Evolutionary conservation across 1,140 invertebrate genomes (phyloP), one percentile per base, ranked within the genome.

Genomic region (Panagrolaimus sp.): DNA sequence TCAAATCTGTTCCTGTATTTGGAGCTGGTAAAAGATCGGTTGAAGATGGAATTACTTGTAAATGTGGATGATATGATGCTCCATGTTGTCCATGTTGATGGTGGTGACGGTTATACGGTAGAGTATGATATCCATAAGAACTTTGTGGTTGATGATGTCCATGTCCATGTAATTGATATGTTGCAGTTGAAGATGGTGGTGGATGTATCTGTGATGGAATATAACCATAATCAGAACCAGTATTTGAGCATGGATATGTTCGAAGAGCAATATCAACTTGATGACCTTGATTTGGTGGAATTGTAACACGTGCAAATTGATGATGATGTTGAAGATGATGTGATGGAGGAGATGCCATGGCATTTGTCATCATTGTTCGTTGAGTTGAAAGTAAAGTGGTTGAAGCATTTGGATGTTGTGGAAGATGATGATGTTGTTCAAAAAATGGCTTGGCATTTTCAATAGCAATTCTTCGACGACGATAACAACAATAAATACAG

Each of bases 171-270:
- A 32, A 15, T 3, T 17, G 21, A 65, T 47, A 6, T 21, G 63
- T 65, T 65, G 63, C 63, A 12, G 21, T 44, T 38, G 43, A 21
- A 32, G 43, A 44, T 47, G 21, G 43, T 65, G 43, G 43, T 32
- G 26, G 63, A 21, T 21, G 17, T 44, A 6, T 14, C 24, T 9
- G 52, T 21, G 52, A 21, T 58, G 52, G 52, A 28, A 58, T 58
- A 28, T 58, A 58, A 28, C 52, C 52, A 58, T 58, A 58, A 24
- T 58, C 52, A 58, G 21, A 26, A 28, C 52, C 52, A 26, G 21
- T 28, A 58, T 21, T 28, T 28, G 52, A 58, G 52, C 21, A 21
- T 21, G 52, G 52, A 58, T 58, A 58, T 10, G 52, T 58, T n/a
- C 52, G 21, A 9, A 58, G 52, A 1, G 21, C 28, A 32, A 44